Conservation (phyloP, 64 coral and sea anemone genomes). For the Stichodactyla mertensii region DNA sequence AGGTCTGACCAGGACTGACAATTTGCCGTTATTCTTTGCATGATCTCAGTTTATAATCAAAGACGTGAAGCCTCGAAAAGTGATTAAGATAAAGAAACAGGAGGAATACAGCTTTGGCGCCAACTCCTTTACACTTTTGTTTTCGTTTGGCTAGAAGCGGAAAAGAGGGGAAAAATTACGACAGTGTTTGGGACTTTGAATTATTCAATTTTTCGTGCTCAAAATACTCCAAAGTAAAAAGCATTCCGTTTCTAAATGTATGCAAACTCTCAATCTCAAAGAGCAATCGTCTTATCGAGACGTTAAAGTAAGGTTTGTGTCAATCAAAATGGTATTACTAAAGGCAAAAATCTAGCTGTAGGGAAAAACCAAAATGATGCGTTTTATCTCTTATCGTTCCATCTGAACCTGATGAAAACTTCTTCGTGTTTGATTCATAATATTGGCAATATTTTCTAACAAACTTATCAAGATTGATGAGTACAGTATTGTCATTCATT, state of each 20-base stretch:
- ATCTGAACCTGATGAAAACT: conserved; percentile 37
- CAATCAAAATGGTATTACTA: conserved; percentile 18
- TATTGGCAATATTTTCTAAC: conserved; percentile 33
- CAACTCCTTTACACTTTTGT: not conserved
- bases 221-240: conserved; percentile 8
- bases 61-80: conserved; percentile 21
- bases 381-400: conserved; percentile 7
- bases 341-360: conserved; percentile 9
- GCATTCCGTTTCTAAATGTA: conserved; percentile 11
- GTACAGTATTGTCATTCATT: not conserved
- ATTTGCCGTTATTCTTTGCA: conserved; percentile 26
- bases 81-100: conserved; percentile 21
- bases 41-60: conserved; percentile 20
- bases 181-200: not conserved
- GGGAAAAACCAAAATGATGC: conserved; percentile 20
- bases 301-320: conserved; percentile 22
- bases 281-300: conserved; percentile 20
- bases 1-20: conserved; percentile 2
- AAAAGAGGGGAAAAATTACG: not conserved
- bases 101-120: conserved; percentile 14
- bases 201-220: not conserved
- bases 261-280: conserved; percentile 15
- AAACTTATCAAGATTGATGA: conserved; percentile 24
- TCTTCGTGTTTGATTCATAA: conserved; percentile 15
- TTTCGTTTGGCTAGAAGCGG: not conserved